A percentile compares a stretch with the other conserved stretches of the same genome.
Evolutionary conservation across 2,888 invertebrate species (phyloP).

Genomic region (Parnassius orleans): DNA sequence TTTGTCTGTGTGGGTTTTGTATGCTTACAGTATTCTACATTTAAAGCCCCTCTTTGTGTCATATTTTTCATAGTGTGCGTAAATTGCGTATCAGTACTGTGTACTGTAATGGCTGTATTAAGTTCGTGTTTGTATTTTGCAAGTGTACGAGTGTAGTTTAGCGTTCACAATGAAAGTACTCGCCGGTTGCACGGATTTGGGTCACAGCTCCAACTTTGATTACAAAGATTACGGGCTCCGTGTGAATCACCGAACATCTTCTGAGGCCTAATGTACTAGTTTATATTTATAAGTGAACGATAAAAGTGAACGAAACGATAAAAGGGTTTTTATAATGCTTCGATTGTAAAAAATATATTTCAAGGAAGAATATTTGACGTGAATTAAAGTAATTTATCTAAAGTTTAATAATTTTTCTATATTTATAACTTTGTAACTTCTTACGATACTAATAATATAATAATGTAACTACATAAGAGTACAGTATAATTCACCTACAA

Average conservation of each 20-base stretch:
- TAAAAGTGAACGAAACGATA: too few species aligned
- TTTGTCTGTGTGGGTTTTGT: slow-evolving; percentile 40
- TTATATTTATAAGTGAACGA: slow-evolving; percentile 16
- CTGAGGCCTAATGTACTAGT: slow-evolving; percentile 29
- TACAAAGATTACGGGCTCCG: slow-evolving; percentile 74
- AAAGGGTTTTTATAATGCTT: not conserved
- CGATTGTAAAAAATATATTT: not conserved
- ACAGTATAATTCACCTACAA: too few species aligned
- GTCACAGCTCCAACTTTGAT: slow-evolving; percentile 78
- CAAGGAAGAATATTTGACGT: too few species aligned
- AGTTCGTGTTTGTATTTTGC: slow-evolving; percentile 27
- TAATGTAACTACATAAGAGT: too few species aligned
- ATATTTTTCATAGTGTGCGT: slow-evolving; percentile 37
- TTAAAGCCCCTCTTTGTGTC: slow-evolving; percentile 15
- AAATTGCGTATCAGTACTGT: slow-evolving; percentile 19
- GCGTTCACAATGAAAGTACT: slow-evolving; percentile 79
- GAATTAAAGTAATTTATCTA: too few species aligned
- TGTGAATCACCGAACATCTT: slow-evolving; percentile 77
- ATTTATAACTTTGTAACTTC: too few species aligned
- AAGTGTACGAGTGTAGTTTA: slow-evolving; percentile 57
- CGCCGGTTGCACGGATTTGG: slow-evolving; percentile 76
- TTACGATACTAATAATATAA: too few species aligned
- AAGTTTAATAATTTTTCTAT: too few species aligned
- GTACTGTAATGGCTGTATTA: not conserved
- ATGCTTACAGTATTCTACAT: slow-evolving; percentile 30